phyloP scores from a whole-genome alignment of 1,140 invertebrate genomes.

The Teleopsis dalmanni region DNA sequence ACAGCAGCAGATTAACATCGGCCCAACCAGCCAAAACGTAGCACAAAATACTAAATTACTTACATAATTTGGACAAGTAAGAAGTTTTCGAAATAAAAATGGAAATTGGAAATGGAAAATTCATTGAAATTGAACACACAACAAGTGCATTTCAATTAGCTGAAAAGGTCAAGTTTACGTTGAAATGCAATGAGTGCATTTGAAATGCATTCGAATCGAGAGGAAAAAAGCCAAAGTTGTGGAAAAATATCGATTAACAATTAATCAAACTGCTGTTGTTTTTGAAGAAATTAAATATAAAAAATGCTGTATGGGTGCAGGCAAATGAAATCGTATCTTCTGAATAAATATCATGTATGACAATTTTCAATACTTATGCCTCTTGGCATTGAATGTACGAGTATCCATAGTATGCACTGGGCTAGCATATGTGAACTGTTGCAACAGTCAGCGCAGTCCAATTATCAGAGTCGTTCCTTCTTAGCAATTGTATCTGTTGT shows the following conservation, averaged over 20 bases:
- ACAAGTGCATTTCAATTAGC: slow-evolving; percentile 41
- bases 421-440: too few relatives aligned
- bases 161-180: slow-evolving; percentile 3
- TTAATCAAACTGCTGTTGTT: slow-evolving; percentile 14
- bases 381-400: too few relatives aligned
- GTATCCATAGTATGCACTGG: too few relatives aligned
- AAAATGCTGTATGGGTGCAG: too few relatives aligned
- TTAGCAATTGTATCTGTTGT: too few relatives aligned
- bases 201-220: not conserved
- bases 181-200: not conserved
- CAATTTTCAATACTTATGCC: too few relatives aligned
- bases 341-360: too few relatives aligned
- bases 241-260: slow-evolving; percentile 17
- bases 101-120: slow-evolving; percentile 18
- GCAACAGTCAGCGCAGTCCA: not conserved
- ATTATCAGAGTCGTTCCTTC: not conserved
- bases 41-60: too few relatives aligned
- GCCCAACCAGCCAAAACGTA: slow-evolving; percentile 16
- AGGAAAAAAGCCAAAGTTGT: not conserved
- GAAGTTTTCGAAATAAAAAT: slow-evolving; percentile 6
- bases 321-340: too few relatives aligned
- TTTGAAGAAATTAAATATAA: too few relatives aligned
- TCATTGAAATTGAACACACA: slow-evolving; percentile 37
- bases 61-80: too few relatives aligned
- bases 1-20: slow-evolving; percentile 9